phyloP scores from a whole-genome alignment of 2,113 vertebrate genomes.

The Aegithalos caudatus region DNA sequence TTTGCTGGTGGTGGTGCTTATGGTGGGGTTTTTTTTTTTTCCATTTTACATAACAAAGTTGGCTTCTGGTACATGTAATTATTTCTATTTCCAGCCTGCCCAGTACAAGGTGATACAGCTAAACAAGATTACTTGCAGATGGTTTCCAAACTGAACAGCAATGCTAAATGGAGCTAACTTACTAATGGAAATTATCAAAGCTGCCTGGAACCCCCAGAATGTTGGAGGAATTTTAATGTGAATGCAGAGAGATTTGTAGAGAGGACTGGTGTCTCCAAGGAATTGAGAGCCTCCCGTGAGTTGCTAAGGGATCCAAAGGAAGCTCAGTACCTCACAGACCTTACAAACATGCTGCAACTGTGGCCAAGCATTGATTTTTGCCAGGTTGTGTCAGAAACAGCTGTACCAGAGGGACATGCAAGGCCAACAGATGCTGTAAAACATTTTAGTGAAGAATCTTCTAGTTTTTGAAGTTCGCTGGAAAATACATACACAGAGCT shows the following conservation, averaged over 20 bases:
- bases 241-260: not conserved
- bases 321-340: not conserved
- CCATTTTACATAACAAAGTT: conserved; percentile 1
- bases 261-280: not conserved
- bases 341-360: not conserved
- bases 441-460: not conserved
- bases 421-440: not conserved
- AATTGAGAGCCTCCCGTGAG: not conserved
- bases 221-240: not conserved
- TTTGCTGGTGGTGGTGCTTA: not conserved
- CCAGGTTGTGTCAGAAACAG: not conserved
- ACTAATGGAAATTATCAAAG: not conserved
- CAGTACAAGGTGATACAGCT: not conserved
- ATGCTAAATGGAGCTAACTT: not conserved
- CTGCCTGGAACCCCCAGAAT: not conserved
- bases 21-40: not conserved
- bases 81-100: not conserved
- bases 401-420: not conserved
- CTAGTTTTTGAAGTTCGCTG: not conserved
- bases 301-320: not conserved
- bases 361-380: not conserved
- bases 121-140: not conserved
- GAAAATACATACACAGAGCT: not conserved
- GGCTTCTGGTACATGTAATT: not conserved
- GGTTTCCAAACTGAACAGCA: not conserved